Percentiles rank a stretch among this genome's conserved stretches.
phyloP scores from a whole-genome alignment of 2,888 invertebrate genomes.

The Osmoderma eremita region DNA sequence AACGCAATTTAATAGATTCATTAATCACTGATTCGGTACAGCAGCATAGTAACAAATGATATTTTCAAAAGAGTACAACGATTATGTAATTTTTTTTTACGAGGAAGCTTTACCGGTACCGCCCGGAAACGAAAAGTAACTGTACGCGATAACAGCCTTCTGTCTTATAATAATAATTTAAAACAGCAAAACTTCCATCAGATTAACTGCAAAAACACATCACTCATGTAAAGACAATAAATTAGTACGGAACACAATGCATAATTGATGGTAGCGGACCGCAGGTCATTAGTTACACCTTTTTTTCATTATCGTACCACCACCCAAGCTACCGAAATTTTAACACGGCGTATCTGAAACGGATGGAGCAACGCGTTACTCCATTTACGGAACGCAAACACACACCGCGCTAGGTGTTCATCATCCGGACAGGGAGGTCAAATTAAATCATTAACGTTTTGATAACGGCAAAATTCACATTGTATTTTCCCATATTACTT shows the following conservation, averaged over 20 bases:
- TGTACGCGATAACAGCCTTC: too few relatives aligned
- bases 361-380: slow-evolving; percentile 37
- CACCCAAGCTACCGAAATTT: slow-evolving; percentile 33
- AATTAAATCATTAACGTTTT: slow-evolving; percentile 38
- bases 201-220: slow-evolving; percentile 35
- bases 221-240: slow-evolving; percentile 37
- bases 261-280: slow-evolving; percentile 36
- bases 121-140: too few relatives aligned
- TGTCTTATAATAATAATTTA: slow-evolving; percentile 3
- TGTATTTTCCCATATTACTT: slow-evolving; percentile 11
- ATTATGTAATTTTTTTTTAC: too few relatives aligned
- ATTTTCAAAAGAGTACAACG: too few relatives aligned
- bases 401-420: slow-evolving; percentile 21
- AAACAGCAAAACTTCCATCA: slow-evolving; percentile 14
- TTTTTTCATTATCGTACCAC: slow-evolving; percentile 38
- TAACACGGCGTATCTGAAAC: slow-evolving; percentile 37
- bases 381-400: slow-evolving; percentile 28
- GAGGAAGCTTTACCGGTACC: too few relatives aligned
- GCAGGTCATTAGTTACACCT: slow-evolving; percentile 34
- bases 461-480: slow-evolving; percentile 24
- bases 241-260: slow-evolving; percentile 36
- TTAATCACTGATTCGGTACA: too few relatives aligned
- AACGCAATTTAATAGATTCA: too few relatives aligned
- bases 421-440: slow-evolving; percentile 25
- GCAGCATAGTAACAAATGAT: too few relatives aligned